Base-by-base conservation (phyloP, 2,888 invertebrate genomes). In the Corbicula japonica region DNA sequence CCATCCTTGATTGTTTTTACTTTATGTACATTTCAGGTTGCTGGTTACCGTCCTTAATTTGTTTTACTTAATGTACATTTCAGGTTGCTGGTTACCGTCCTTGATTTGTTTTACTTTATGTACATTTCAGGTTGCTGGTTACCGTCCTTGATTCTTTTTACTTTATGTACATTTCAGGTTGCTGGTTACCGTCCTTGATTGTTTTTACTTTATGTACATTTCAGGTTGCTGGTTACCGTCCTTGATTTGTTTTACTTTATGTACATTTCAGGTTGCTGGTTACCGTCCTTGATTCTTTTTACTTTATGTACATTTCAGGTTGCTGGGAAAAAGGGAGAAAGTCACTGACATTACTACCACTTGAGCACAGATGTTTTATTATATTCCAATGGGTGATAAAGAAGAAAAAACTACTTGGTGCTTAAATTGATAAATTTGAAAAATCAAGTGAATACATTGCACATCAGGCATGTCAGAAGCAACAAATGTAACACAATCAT, bases 241-340 rank as follows among this genome's bases (percentile, higher is more conserved):
- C 21, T 48, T 6, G 21, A 48, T 48, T n/a, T 2, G 30, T 10
- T 15, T 30, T 26, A 30, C 28, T 18, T 26, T 23, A 54, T 54
- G 6, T 23, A 28, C 34, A 15, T 8, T 41, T 21, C 6, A 38
- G 26, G 26, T 5, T 23, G 21, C 35, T 21, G 10, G 41, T 23
- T 28, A 18, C 6, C 8, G 18, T 48, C 21, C 4, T 28, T 61
- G 32, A 26, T 56, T 38, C 26, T 61, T 58, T 3, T 34, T 73
- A 34, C 72, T 30, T 70, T 71, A 75, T 74, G 60, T 69, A 56
- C n/a, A n/a, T 87, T 86, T 61, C 95, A 98, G 90, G 96, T 98
- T 30, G 96, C 97, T 38, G 98, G 98, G 38, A 98, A 98, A 93
- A 97, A 97, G 92, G 98, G 98, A 41, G 98, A 98, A 93, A 97